Conservation (phyloP, 2,888 invertebrate genomes). For the Sinotaia quadrata region DNA sequence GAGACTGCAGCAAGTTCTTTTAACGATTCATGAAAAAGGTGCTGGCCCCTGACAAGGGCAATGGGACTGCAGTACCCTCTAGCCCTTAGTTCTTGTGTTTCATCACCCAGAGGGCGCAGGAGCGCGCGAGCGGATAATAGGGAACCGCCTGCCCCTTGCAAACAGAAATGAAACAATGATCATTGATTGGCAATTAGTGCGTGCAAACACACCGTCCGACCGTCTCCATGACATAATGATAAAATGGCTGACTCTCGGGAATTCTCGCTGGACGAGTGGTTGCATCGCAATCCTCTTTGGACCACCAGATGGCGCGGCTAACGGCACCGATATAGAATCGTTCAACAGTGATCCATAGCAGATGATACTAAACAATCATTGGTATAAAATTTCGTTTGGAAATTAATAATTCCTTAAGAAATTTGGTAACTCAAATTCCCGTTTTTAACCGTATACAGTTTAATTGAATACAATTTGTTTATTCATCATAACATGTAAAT, state of each 20-base stretch:
- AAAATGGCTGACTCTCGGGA: conserved; percentile 16
- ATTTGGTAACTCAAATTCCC: too few species aligned
- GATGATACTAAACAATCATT: neutral
- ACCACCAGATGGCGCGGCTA: conserved; percentile 16
- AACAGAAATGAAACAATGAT: conserved; percentile 16
- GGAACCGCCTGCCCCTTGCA: conserved; percentile 6
- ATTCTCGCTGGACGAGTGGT: neutral
- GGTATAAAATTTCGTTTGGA: too few species aligned
- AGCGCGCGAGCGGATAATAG: neutral
- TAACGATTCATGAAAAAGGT: too few species aligned
- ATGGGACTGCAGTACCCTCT: too few species aligned
- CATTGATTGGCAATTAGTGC: conserved; percentile 13
- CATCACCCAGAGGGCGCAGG: neutral
- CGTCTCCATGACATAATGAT: conserved; percentile 20
- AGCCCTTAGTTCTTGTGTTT: neutral
- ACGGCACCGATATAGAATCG: neutral
- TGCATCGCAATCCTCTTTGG: conserved; percentile 5
- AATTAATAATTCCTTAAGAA: too few species aligned
- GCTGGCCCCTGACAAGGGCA: too few species aligned
- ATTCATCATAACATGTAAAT: too few species aligned
- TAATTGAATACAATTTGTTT: too few species aligned
- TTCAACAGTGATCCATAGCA: neutral
- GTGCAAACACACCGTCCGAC: conserved; percentile 7
- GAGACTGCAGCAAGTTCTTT: too few species aligned
- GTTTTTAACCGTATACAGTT: too few species aligned